Evolutionary conservation across 2,797 vertebrate genomes (phyloP).

Genomic region (Phataginus tetradactyla): DNA sequence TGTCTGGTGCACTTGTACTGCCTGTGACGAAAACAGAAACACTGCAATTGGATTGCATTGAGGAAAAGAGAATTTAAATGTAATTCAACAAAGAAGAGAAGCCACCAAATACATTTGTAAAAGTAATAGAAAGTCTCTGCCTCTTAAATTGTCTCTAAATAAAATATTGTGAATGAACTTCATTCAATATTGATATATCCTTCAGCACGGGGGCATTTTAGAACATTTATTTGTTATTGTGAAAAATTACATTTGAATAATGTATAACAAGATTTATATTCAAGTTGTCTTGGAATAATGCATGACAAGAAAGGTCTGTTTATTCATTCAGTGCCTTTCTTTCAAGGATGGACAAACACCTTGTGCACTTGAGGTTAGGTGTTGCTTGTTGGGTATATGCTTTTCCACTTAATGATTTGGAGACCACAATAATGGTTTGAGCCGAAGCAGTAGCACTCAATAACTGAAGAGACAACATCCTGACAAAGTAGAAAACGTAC

Average conservation of each 20-base stretch:
- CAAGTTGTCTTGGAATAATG: constrained; percentile 73
- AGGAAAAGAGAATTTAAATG: constrained; percentile 32
- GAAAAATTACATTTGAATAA: constrained; percentile 73
- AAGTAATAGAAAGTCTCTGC: constrained; percentile 57
- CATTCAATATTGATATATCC: constrained; percentile 68
- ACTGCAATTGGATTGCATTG: neutral
- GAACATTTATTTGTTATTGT: constrained; percentile 72
- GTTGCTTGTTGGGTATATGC: neutral
- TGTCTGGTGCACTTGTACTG: neutral
- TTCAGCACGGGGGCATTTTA: constrained; percentile 15
- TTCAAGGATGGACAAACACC: constrained; percentile 48
- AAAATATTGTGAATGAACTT: constrained; percentile 70
- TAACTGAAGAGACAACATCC: neutral
- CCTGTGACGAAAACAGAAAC: neutral
- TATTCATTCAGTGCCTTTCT: constrained; percentile 48
- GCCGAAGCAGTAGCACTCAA: neutral
- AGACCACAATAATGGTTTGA: neutral
- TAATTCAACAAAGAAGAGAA: constrained; percentile 26
- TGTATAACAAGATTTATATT: constrained; percentile 69
- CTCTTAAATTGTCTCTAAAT: constrained; percentile 67
- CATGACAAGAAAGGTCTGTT: constrained; percentile 49
- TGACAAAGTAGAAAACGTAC: neutral
- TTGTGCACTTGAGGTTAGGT: neutral
- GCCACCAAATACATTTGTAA: constrained; percentile 37
- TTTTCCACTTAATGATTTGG: constrained; percentile 48